Evolutionary conservation across 2,797 vertebrate species (phyloP).

Genomic region (Hypotaenidia okinawae): DNA sequence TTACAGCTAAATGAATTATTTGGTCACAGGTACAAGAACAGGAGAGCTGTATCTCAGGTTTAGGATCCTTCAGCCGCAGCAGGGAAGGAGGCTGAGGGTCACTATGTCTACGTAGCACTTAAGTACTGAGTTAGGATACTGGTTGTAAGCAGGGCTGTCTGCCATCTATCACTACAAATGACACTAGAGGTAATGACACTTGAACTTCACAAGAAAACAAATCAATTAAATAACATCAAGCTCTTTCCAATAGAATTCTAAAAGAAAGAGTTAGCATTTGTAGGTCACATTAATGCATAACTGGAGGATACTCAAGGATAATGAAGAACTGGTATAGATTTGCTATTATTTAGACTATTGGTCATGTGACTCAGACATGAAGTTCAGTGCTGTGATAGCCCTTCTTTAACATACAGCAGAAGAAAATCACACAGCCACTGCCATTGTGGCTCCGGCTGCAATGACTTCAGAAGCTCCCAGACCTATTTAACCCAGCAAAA

Average conservation of each 20-base stretch:
- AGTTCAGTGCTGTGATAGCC: not conserved
- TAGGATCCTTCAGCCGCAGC: not conserved
- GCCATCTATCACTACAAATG: not conserved
- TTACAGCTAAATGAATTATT: not conserved
- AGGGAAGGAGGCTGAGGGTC: not conserved
- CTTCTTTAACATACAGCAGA: not conserved
- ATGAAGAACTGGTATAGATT: not conserved
- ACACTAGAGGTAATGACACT: not conserved
- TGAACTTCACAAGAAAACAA: not conserved
- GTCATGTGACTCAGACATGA: accelerated
- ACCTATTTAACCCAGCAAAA: not conserved
- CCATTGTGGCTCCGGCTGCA: not conserved
- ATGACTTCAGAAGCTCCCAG: not conserved
- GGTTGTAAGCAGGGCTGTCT: not conserved
- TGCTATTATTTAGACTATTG: not conserved
- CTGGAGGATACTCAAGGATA: not conserved
- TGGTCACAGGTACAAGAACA: not conserved
- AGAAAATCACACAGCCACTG: not conserved
- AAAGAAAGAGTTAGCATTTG: not conserved
- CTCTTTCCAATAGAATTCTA: not conserved
- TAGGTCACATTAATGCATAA: not conserved
- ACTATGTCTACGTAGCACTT: not conserved
- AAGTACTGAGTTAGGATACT: not conserved
- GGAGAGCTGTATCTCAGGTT: not conserved
- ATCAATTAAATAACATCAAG: not conserved